Base-by-base conservation (phyloP, 2,888 invertebrate genomes). In the Protonemura montana region DNA sequence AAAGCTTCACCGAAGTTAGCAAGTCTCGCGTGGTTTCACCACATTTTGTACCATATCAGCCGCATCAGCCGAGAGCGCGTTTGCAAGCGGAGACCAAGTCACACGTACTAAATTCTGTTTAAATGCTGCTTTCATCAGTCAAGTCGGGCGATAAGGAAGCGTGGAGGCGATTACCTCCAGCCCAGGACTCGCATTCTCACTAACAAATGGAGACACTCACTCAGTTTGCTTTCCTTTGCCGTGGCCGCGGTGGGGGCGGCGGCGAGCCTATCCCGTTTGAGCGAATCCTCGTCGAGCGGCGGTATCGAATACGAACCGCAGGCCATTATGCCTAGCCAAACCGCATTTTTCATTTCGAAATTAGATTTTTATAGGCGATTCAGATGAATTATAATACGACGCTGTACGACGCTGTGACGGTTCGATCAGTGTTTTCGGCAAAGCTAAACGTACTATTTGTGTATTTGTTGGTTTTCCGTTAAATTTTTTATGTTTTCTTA, bases 121-220 rank as follows among this genome's bases (percentile, higher is more conserved):
- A 84, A 84, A 84, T 84, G 84, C 28, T 59, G 59, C 76, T 84
- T 84, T 84, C 84, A 84, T 84, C 84, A 84, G 84, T 84, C 84
- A 84, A 59, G 59, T 76, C 84, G 16, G 35, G 59, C 84, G 84
- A 84, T 84, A 84, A 84, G 84, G 84, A 84, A 84, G 84, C 42
- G 59, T 27, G 28, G 59, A 76, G 76, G 84, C 76, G 76, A 59
- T 76, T 84, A 76, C 76, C 84, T 28, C 84, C 7, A 76, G 76
- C 59, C 59, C 25, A 25, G 76, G 59, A 76, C 84, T 28, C 59
- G 59, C 84, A 84, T 84, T 84, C 84, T 7, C 59, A 76, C 84
- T 76, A 84, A 84, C 84, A 84, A 84, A 84, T 84, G 84, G 84
- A 28, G 84, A 84, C 42, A 42, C 82, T 42, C 13, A 25, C 35